phyloP scores from a whole-genome alignment of 2,888 invertebrate genomes.

The Temnothorax ravouxi region DNA sequence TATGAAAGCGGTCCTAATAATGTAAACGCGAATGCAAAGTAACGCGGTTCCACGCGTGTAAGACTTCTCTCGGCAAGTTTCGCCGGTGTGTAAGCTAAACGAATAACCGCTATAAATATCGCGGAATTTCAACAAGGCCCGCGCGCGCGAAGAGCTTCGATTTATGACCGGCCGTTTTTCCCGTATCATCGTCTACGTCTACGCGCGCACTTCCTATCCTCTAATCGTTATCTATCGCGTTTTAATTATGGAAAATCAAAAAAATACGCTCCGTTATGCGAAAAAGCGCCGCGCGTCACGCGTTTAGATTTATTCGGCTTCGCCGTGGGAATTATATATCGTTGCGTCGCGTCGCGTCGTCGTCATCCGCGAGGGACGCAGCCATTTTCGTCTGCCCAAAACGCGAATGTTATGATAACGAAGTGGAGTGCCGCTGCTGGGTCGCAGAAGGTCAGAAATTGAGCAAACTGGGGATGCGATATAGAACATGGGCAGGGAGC shows the following conservation, averaged over 20 bases:
- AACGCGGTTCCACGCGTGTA: constrained; percentile 55
- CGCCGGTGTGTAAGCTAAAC: constrained; percentile 76
- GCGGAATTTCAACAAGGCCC: constrained; percentile 70
- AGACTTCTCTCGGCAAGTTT: constrained; percentile 69
- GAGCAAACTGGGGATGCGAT: constrained; percentile 68
- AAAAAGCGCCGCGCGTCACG: neutral
- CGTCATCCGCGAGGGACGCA: neutral
- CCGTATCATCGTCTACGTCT: constrained; percentile 49
- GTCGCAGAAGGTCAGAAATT: constrained; percentile 70
- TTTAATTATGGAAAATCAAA: constrained; percentile 58
- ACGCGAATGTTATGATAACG: constrained; percentile 57
- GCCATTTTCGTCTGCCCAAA: constrained; percentile 32
- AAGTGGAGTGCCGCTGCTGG: constrained; percentile 52
- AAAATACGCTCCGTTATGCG: neutral
- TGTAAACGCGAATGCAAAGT: constrained; percentile 74
- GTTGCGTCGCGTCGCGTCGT: neutral
- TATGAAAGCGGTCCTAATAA: constrained; percentile 80
- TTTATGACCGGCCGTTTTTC: constrained; percentile 68
- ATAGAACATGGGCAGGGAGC: constrained; percentile 70
- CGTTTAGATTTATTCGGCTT: constrained; percentile 30
- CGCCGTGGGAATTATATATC: constrained; percentile 20
- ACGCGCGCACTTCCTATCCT: constrained; percentile 52
- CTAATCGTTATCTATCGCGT: constrained; percentile 59
- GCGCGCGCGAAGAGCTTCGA: constrained; percentile 68
- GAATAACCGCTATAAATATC: constrained; percentile 80